Evolutionary conservation across 2,888 invertebrate species (phyloP).

Genomic region (Alentia gelatinosa): DNA sequence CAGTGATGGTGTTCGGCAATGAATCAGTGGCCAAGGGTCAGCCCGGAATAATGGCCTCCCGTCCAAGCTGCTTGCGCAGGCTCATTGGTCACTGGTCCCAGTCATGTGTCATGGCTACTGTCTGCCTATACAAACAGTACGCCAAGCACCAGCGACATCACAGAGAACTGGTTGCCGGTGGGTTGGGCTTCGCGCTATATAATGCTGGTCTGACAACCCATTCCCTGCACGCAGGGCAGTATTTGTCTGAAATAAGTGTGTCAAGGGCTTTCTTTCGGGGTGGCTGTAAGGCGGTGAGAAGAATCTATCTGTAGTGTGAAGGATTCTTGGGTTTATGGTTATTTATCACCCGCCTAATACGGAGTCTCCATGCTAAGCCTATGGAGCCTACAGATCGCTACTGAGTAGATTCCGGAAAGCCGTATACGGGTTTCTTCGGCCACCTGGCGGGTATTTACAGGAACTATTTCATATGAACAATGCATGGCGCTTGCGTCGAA

Average conservation of each 20-base stretch:
- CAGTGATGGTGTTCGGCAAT: background rate
- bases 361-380: too few species aligned
- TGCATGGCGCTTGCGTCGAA: too few species aligned
- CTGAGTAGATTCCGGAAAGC: too few species aligned
- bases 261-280: background rate
- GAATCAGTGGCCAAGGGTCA: background rate
- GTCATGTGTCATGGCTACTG: background rate
- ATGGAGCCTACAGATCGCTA: too few species aligned
- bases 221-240: background rate
- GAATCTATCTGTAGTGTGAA: background rate
- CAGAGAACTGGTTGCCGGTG: background rate
- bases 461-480: too few species aligned
- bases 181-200: background rate
- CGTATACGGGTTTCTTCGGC: too few species aligned
- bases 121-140: constrained; percentile 15
- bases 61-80: background rate
- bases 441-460: too few species aligned
- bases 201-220: background rate
- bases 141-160: background rate
- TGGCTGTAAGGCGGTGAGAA: background rate
- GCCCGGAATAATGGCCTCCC: background rate
- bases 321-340: background rate
- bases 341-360: background rate
- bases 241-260: background rate
- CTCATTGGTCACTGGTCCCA: background rate